These are phyloP conservation scores for Zhuqinia jingwanae DNA, from an alignment of 2,888 invertebrate species.

Conservation along the genomic window DNA sequence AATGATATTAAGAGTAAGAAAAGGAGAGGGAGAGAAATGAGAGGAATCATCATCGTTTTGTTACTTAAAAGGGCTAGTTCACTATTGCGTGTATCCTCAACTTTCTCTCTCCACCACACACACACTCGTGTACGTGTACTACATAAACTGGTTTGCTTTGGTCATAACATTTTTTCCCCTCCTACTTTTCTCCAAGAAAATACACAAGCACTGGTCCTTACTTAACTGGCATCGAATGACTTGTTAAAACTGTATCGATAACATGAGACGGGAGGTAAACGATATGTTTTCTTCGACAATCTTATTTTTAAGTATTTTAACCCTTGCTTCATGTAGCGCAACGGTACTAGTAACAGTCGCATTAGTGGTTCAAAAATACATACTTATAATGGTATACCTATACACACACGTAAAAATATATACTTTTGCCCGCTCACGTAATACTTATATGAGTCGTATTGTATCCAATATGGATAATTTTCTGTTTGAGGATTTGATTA, in stretches of 20 bases:
- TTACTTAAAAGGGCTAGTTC: conserved; percentile 36
- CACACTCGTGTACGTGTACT: conserved; percentile 35
- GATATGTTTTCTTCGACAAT: conserved; percentile 6
- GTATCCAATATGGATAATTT: conserved; percentile 50
- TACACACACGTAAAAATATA: neutral
- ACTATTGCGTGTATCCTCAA: conserved; percentile 16
- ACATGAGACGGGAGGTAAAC: conserved; percentile 27
- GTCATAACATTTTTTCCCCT: neutral
- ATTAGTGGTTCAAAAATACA: too few relatives aligned
- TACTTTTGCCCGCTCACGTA: neutral
- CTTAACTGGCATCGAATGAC: conserved; percentile 38
- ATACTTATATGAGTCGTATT: conserved; percentile 16
- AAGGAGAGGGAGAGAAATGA: too few relatives aligned
- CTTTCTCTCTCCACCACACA: neutral
- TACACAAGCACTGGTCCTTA: neutral
- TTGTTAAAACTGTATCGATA: conserved; percentile 57
- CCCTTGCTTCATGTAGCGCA: neutral
- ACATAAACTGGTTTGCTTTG: conserved; percentile 27
- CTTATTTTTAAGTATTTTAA: neutral
- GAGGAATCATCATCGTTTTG: conserved; percentile 50
- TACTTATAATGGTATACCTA: too few relatives aligned
- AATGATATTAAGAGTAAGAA: conserved; percentile 33
- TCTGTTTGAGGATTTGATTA: conserved; percentile 51
- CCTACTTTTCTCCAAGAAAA: neutral
- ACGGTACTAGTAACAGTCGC: neutral